Evolutionary conservation across 2,888 invertebrate genomes (phyloP), one percentile per base, ranked within the genome.

Genomic region (Nymphalis polychloros): DNA sequence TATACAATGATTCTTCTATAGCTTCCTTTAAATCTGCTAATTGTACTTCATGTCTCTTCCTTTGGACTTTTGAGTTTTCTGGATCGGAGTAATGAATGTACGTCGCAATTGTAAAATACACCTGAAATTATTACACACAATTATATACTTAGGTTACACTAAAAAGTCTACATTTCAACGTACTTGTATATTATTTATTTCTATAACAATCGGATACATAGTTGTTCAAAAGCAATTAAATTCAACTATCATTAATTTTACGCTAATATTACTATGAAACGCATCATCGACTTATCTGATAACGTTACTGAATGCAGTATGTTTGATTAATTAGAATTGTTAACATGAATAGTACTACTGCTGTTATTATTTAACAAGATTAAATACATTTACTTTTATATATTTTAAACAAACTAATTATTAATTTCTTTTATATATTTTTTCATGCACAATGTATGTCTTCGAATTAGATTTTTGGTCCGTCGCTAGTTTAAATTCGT

Each of bases 21-120:
- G 75, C 17, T n/a, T 76, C 65, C 16, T 67, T 71, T 8, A 84
- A 68, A 35, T 76, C 70, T 7, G 76, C 73, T n/a, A 81, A 47
- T 19, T 64, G 74, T 31, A 84, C 66, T n/a, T 70, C 74, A 17
- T 80, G 77, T 20, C 74, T 60, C 17, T 73, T 71, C 1, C 80
- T 83, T 3, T 74, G 74, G 7, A 85, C 57, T 71, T 78, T 84
- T 2, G 90, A 73, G 66, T 83, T 83, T 2, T 88, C 89, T 1
- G 89, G 84, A 27, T 74, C 59, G 67, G 85, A 86, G 72, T 85
- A 87, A 70, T 88, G 82, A 4, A 84, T 67, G 72, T 86, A 88
- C 1, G 81, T 73, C 17, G 81, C 80, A 19, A 90, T 67, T 20
- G 80, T 75, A n/a, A 85, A 48, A 57, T 79, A 79, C 2, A 81